Base-by-base conservation (phyloP, 2,113 vertebrate genomes). In the Caranx melampygus region DNA sequence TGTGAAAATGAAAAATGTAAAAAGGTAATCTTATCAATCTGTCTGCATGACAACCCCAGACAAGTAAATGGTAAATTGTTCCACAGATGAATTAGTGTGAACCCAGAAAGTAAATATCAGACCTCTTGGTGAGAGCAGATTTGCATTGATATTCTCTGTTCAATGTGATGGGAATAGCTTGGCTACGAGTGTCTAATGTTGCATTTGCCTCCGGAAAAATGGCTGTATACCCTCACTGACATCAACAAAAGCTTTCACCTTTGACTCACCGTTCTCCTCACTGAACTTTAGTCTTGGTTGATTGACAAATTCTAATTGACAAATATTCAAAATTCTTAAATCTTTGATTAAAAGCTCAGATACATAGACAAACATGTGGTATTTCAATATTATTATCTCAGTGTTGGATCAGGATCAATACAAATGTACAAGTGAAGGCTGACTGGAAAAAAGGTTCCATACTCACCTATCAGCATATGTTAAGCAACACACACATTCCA, bases 401-500 rank as follows among this genome's bases (percentile, higher is more conserved):
- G 26, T 26, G 26, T 26, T 26, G 26, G 26, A 26, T 26, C 26
- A 26, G 26, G 26, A 26, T 26, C 26, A 26, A 26, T 26, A 26
- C 26, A 26, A 26, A 26, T 1, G 26, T 26, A 87, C 79, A 81
- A 84, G 87, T 83, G 67, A 83, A 85, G 70, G 79, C 71, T 72
- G 51, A 69, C 61, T 78, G 68, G 26, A 81, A 72, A 79, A 65
- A 9, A 35, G 9, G 47, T 54, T 75, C 63, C 21, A 75, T 64
- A 75, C 59, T 75, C 79, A 87, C 61, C 81, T 72, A 62, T 70
- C 72, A 83, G 75, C 75, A 89, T 77, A 85, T 79, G 79, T 62
- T 21, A 72, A 76, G 74, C 18, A 83, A 40, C n/a, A 66, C 49
- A 61, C 47, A 66, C 45, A 62, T 31, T 55, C 62, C 57, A 57